Evolutionary conservation across 2,797 vertebrate genomes (phyloP).

Genomic region (Australoheros facetus): DNA sequence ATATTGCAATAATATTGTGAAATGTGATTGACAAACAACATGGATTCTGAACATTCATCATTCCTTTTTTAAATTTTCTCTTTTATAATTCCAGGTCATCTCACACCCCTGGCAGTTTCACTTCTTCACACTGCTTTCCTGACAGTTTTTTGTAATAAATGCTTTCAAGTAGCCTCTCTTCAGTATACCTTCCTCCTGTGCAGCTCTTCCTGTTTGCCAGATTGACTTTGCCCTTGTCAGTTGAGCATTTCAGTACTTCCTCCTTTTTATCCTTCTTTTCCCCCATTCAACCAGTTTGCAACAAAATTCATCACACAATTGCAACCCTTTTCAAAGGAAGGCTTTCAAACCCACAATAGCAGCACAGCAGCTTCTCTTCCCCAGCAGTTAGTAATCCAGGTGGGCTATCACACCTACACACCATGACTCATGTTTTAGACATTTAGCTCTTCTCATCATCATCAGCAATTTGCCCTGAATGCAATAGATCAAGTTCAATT

Average conservation of each 20-base stretch:
- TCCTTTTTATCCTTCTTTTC: not conserved
- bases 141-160: not conserved
- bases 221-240: not conserved
- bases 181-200: not conserved
- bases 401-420: constrained; percentile 62
- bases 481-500: constrained; percentile 46
- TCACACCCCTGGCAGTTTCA: not conserved
- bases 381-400: constrained; percentile 67
- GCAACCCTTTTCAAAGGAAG: constrained; percentile 34
- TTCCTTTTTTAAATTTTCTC: not conserved
- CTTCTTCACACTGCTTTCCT: not conserved
- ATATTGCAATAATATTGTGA: not conserved
- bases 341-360: constrained; percentile 52
- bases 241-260: not conserved
- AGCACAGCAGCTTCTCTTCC: constrained; percentile 41
- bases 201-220: not conserved
- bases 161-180: not conserved
- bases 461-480: constrained; percentile 44
- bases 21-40: not conserved
- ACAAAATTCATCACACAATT: constrained; percentile 1
- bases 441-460: constrained; percentile 59
- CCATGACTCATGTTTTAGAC: constrained; percentile 65
- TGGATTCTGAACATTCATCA: not conserved
- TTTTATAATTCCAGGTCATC: not conserved
- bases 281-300: not conserved